A percentile compares a stretch with the other conserved stretches of the same genome.
These are phyloP conservation scores for Cebus imitator DNA, from an alignment of 2,113 vertebrate species.

Conservation along the genomic window DNA sequence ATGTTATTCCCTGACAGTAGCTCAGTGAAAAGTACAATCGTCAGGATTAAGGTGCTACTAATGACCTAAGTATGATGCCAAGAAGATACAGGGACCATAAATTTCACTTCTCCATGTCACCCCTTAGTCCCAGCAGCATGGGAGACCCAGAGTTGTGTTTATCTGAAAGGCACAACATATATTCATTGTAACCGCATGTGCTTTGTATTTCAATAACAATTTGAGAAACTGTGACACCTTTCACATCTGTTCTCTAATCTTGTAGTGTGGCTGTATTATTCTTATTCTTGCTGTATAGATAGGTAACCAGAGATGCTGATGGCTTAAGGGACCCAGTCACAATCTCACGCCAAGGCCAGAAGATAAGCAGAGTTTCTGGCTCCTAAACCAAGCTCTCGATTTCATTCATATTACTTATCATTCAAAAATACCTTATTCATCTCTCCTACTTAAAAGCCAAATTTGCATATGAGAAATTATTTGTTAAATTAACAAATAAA, in stretches of 20 bases:
- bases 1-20: constrained; percentile 1
- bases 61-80: not conserved
- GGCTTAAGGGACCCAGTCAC: not conserved
- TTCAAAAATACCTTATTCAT: not conserved
- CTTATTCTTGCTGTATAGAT: not conserved
- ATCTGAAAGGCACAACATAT: not conserved
- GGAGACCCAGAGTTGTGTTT: not conserved
- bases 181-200: not conserved
- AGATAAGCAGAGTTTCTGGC: not conserved
- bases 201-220: not conserved
- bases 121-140: not conserved
- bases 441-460: not conserved
- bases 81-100: not conserved
- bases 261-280: not conserved
- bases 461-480: constrained; percentile 25
- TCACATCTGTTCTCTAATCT: not conserved
- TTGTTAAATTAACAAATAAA: not conserved
- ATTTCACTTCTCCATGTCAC: not conserved
- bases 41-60: not conserved
- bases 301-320: not conserved
- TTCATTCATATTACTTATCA: not conserved
- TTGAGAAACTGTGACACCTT: not conserved
- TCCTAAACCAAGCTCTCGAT: not conserved
- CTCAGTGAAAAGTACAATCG: constrained; percentile 4
- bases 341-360: not conserved